Evolutionary conservation across 2,797 vertebrate species (phyloP).

Genomic region (Chaetophractus vellerosus): DNA sequence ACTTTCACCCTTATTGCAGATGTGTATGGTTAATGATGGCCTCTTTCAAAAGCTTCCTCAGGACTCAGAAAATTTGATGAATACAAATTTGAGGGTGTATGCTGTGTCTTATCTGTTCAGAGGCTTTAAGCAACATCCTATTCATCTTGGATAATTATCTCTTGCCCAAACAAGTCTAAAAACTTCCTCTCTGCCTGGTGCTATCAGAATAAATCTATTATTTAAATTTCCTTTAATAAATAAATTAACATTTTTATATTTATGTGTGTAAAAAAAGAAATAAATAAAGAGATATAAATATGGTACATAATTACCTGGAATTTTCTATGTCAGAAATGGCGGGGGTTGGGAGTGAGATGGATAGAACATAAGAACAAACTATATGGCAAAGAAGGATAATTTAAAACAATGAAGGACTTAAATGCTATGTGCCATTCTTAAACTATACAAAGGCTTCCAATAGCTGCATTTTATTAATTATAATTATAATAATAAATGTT

Average conservation of each 20-base stretch:
- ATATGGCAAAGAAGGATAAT: no score
- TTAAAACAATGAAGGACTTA: background rate
- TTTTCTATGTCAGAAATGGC: background rate
- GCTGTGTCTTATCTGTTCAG: background rate
- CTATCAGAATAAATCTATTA: background rate
- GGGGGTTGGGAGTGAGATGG: background rate
- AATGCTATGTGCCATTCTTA: background rate
- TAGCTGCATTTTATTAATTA: background rate
- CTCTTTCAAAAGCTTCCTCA: background rate
- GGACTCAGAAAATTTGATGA: background rate
- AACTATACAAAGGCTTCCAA: background rate
- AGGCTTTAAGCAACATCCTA: background rate
- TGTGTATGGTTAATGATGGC: background rate
- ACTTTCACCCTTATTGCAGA: background rate
- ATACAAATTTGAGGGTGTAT: background rate
- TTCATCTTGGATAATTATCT: background rate
- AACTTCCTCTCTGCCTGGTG: background rate
- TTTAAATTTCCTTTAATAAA: background rate
- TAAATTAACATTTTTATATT: background rate
- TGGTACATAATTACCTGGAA: background rate
- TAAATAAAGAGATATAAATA: background rate
- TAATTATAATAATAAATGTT: background rate
- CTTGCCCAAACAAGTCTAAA: background rate
- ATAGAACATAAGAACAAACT: background rate
- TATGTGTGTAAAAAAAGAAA: background rate